Conservation (phyloP, 2,888 invertebrate species). For the Xestobium rufovillosum region DNA sequence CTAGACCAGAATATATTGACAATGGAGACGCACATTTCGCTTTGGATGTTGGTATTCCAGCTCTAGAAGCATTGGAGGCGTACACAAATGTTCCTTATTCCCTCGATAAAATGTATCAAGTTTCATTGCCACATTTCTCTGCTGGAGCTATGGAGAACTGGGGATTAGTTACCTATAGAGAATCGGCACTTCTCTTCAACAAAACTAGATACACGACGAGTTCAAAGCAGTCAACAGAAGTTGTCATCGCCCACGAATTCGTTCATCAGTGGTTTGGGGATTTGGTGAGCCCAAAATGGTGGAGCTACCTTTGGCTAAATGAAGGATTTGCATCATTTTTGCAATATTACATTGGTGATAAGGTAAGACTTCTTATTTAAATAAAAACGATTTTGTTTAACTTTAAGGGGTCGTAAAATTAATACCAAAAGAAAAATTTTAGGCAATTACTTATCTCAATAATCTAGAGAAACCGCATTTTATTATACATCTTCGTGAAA, state of each 20-base stretch:
- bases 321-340: not conserved
- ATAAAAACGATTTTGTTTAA: no score
- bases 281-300: not conserved
- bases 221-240: slow-evolving; percentile 1
- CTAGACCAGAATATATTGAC: not conserved
- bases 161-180: slow-evolving; percentile 2
- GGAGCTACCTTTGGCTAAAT: slow-evolving; percentile 3
- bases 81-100: not conserved
- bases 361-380: no score
- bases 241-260: slow-evolving; percentile 1
- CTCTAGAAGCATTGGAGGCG: not conserved
- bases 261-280: slow-evolving; percentile 2
- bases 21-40: slow-evolving; percentile 2
- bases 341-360: not conserved
- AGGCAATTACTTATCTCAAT: no score
- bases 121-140: not conserved
- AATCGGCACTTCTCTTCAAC: not conserved
- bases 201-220: not conserved
- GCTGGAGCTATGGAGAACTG: slow-evolving; percentile 2
- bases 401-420: no score
- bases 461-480: no score
- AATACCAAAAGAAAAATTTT: no score
- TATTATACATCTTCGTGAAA: no score
- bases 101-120: slow-evolving; percentile 1
- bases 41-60: not conserved